These are phyloP conservation scores for Imbricaverruca yamaguchii DNA, from an alignment of 2,888 invertebrate species.

Conservation along the genomic window DNA sequence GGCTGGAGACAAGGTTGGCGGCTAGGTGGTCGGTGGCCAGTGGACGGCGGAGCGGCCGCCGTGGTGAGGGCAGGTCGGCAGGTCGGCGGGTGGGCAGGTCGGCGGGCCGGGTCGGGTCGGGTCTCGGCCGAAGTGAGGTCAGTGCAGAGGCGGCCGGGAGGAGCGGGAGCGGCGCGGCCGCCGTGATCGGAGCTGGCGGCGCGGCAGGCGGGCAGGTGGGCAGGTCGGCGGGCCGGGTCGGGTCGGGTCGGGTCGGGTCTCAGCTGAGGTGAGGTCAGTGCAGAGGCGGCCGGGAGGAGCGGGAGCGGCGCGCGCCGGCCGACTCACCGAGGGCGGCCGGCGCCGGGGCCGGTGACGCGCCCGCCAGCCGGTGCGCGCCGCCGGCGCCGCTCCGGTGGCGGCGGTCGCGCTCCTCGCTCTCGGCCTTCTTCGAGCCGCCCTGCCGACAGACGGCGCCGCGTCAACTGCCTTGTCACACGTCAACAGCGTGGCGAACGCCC, in stretches of 20 bases:
- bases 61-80: too few relatives aligned
- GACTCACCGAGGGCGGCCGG: neutral
- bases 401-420: constrained; percentile 18
- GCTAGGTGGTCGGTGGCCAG: too few relatives aligned
- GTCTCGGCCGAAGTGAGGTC: too few relatives aligned
- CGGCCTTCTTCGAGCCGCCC: constrained; percentile 14
- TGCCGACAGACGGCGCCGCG: neutral
- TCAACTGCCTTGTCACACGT: too few relatives aligned
- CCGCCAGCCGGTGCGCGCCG: constrained; percentile 5
- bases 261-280: neutral
- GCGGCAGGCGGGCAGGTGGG: neutral
- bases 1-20: too few relatives aligned
- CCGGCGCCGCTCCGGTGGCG: constrained; percentile 11
- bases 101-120: too few relatives aligned
- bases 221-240: too few relatives aligned
- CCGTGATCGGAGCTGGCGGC: neutral
- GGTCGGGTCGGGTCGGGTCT: too few relatives aligned
- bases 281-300: neutral
- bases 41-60: too few relatives aligned
- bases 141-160: neutral
- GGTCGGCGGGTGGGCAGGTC: too few relatives aligned
- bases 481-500: too few relatives aligned
- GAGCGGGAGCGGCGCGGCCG: neutral
- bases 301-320: neutral
- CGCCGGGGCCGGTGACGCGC: neutral